Base-by-base conservation (phyloP, 1,140 invertebrate species). In the Drosophila pandora region DNA sequence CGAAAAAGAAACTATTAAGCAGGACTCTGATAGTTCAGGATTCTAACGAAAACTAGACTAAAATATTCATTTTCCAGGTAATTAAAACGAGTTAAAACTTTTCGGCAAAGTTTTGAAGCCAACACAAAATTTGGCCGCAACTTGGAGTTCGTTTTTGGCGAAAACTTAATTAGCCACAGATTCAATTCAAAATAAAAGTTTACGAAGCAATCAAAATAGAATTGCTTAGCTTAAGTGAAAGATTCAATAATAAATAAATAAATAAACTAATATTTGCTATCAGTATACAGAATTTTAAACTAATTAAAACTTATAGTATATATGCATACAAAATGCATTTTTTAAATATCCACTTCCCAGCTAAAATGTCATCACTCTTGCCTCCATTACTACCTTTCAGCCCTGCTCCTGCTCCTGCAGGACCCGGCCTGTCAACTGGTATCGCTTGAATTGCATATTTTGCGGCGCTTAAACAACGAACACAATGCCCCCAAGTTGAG, bases 401-500 rank as follows among this genome's bases (percentile, higher is more conserved):
- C 32, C 30, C 34, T 32, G 34, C 45, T 62, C 56, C 30, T 25
- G 12, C 32, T 47, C 32, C 32, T 34, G 32, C 32, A 34, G 32
- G 32, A 34, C 10, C 10, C 34, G 58, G 71, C 34, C 34, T 61
- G 71, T 84, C 65, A 67, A 71, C 80, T 63, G 61, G 59, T 75
- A 69, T 69, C 52, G 72, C 72, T 71, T 71, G 61, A 74, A 84
- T 81, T 84, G 82, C 81, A 84, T 70, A 84, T 81, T 84, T 81
- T 84, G 73, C 77, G 77, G 81, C 78, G 63, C 55, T 84, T 84
- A 60, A 75, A 77, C 73, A 81, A 77, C 57, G 54, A 81, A 73
- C 79, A 84, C 77, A 84, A 85, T 84, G 77, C 59, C 71, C 67
- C 50, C 34, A 55, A 75, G 72, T 76, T 69, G 55, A 39, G 43